These are phyloP conservation scores for Tetanocera ferruginea DNA, from an alignment of 2,888 invertebrate species.

Conservation along the genomic window DNA sequence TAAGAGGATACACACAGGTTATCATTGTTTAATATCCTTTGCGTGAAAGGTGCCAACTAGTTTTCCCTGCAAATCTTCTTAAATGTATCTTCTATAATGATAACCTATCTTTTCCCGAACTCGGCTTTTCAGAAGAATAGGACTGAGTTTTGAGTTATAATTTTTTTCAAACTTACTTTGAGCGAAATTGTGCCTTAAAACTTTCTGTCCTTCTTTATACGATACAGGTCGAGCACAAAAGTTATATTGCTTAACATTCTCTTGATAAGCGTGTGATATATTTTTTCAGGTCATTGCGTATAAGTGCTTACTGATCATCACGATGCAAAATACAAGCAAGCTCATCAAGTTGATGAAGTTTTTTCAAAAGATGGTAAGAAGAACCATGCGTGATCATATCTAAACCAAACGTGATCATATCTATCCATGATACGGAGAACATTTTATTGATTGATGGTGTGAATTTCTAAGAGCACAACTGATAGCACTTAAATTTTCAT, in stretches of 20 bases:
- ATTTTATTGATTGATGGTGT: constrained; percentile 32
- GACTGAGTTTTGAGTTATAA: constrained; percentile 20
- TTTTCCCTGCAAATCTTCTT: too few relatives aligned
- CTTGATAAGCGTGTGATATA: constrained; percentile 20
- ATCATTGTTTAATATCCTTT: too few relatives aligned
- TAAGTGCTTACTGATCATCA: too few relatives aligned
- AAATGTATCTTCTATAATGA: too few relatives aligned
- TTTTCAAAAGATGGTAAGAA: constrained; percentile 19
- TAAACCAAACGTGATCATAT: constrained; percentile 42
- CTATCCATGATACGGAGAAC: constrained; percentile 37
- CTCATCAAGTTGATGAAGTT: constrained; percentile 8
- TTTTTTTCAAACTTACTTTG: constrained; percentile 15
- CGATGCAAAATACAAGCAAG: too few relatives aligned
- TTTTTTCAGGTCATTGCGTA: constrained; percentile 11
- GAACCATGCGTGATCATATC: too few relatives aligned
- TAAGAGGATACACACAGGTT: too few relatives aligned
- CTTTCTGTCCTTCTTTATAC: too few relatives aligned
- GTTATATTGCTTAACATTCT: constrained; percentile 28
- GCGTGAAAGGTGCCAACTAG: constrained; percentile 4
- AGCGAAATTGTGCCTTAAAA: constrained; percentile 34
- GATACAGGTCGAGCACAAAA: constrained; percentile 10
- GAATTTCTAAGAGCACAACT: constrained; percentile 38
- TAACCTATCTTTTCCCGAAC: neutral
- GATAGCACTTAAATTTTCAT: constrained; percentile 35
- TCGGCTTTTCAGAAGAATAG: neutral